Evolutionary conservation across 2,113 vertebrate genomes (phyloP).

Genomic region (Casuarius casuarius): DNA sequence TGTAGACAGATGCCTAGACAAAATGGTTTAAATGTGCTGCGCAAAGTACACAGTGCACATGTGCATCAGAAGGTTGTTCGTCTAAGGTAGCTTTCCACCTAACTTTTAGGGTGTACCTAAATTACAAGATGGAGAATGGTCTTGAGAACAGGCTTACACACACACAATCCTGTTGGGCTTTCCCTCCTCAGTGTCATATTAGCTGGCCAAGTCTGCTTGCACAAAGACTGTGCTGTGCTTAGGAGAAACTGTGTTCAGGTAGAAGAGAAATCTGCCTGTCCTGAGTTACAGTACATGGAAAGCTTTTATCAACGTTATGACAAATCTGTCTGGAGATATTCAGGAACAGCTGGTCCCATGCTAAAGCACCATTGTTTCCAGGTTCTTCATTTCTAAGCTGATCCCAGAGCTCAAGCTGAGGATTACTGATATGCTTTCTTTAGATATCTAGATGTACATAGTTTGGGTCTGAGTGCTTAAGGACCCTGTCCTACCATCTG

Average conservation of each 20-base stretch:
- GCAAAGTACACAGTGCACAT: neutral
- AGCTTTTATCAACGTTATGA: neutral
- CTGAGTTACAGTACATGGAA: neutral
- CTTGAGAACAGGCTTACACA: neutral
- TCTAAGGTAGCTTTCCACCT: neutral
- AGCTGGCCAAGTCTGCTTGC: neutral
- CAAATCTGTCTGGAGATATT: neutral
- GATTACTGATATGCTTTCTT: fast-evolving
- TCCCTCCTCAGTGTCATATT: neutral
- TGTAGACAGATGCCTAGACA: neutral
- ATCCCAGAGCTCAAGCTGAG: neutral
- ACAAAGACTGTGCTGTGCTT: neutral
- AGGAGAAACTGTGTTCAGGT: no score
- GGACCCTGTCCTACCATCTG: fast-evolving
- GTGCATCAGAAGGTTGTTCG: neutral
- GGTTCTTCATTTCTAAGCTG: neutral
- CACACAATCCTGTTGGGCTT: neutral
- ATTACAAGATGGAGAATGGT: neutral
- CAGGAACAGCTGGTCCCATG: neutral
- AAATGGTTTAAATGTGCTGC: neutral
- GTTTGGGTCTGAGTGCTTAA: neutral
- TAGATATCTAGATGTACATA: neutral
- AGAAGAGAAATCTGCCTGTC: neutral
- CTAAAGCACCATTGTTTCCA: neutral
- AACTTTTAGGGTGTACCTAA: neutral